A percentile compares a stretch with the other conserved stretches of the same genome.
phyloP scores from a whole-genome alignment of 2,113 vertebrate species.

The Apodemus sylvaticus region DNA sequence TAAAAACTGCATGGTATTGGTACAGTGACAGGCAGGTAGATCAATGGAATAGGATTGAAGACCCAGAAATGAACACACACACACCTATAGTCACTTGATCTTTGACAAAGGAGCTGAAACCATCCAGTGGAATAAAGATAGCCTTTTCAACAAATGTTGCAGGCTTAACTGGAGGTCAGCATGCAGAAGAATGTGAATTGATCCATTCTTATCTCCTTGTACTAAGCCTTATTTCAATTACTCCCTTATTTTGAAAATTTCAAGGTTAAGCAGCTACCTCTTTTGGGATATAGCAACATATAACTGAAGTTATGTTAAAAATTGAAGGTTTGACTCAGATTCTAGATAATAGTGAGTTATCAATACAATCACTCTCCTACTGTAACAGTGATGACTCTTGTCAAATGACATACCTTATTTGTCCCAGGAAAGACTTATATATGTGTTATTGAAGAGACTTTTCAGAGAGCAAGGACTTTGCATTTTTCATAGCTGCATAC shows the following conservation, averaged over 20 bases:
- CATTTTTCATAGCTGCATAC: neutral
- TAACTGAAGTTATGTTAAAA: conserved; percentile 60
- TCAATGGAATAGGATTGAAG: too few species aligned
- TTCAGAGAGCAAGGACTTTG: neutral
- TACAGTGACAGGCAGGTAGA: too few species aligned
- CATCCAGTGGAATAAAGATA: too few species aligned
- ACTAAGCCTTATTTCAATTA: conserved; percentile 48
- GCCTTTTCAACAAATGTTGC: too few species aligned
- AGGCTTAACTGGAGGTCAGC: too few species aligned
- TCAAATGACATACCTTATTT: conserved; percentile 12
- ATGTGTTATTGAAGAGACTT: neutral
- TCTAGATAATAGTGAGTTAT: neutral
- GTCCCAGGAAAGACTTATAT: neutral
- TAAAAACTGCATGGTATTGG: too few species aligned
- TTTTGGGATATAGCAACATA: conserved; percentile 31
- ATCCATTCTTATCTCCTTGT: too few species aligned
- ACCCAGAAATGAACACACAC: too few species aligned
- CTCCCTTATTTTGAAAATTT: conserved; percentile 48
- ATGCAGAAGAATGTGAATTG: too few species aligned
- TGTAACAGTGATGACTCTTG: neutral
- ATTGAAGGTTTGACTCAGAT: conserved; percentile 23
- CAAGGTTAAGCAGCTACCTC: conserved; percentile 43
- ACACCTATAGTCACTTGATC: too few species aligned
- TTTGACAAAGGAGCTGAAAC: too few species aligned
- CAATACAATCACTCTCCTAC: neutral